A percentile compares a stretch with the other conserved stretches of the same genome.
Evolutionary conservation across 2,797 vertebrate species (phyloP).

Genomic region (Chelonia mydas): DNA sequence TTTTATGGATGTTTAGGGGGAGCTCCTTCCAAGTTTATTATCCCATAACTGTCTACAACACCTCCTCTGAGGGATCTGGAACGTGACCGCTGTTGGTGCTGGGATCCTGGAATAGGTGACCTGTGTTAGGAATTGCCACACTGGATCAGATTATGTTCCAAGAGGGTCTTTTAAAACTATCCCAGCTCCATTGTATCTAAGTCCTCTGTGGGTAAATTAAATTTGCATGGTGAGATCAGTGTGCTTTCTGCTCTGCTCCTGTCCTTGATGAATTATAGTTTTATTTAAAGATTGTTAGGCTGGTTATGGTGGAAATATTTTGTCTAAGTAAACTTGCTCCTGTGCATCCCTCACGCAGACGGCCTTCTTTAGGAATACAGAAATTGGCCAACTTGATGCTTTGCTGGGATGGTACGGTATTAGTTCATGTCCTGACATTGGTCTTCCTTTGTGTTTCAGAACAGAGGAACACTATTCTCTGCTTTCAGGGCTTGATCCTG

Average conservation of each 20-base stretch:
- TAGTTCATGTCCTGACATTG: neutral
- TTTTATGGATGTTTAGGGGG: neutral
- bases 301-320: constrained; percentile 11
- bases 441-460: neutral
- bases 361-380: constrained; percentile 8
- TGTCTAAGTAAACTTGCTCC: neutral
- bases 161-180: neutral
- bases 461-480: constrained; percentile 49
- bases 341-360: neutral
- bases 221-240: neutral
- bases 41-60: neutral
- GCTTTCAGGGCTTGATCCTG: constrained; percentile 45
- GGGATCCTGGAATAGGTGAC: neutral
- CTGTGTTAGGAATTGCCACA: no score
- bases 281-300: neutral
- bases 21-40: neutral
- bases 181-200: neutral
- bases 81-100: neutral
- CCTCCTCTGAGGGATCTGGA: fast-evolving
- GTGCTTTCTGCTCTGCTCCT: neutral
- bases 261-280: neutral
- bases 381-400: constrained; percentile 12
- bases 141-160: no score
- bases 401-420: neutral
- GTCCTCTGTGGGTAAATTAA: neutral